Evolutionary conservation across 2,113 vertebrate species (phyloP), one percentile per base, ranked within the genome.

Genomic region (Notothenia rossii): DNA sequence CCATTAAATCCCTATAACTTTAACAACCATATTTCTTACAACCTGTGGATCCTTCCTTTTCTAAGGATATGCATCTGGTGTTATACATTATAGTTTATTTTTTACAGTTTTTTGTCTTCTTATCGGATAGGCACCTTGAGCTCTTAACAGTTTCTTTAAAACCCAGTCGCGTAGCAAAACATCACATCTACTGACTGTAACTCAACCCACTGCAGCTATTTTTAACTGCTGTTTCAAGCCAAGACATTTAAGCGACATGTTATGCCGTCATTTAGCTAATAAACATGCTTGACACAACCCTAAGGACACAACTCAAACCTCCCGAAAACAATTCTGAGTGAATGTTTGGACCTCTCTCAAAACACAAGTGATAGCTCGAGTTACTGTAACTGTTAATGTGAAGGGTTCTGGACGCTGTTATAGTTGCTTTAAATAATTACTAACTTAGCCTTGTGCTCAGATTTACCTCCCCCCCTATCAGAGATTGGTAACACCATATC

Each of bases 131-230:
- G 49, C 53, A 56, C 55, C 45, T 75, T 76, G 36, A 70, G 49
- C 63, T 69, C 60, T 67, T 15, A 76, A 51, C 40, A 83, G 67
- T 85, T 88, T 88, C 85, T 88, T 91, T 71, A 88, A 90, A 85
- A 79, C 73, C 51, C 79, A 86, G 71, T 87, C 75, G 90, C 93
- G 81, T 87, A 78, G 89, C 83, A 91, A 93, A 92, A 93, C 89
- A 92, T 91, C 86, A 77, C 89, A 91, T 93, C 77, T 79, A 91
- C 73, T 88, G 86, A 74, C 91, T 92, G 95, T 94, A 96, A 96
- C 86, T 89, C 45, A 94, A 95, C 90, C 94, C 83, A 49, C 84
- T 75, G 75, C 48, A 51, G 89, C 94, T 96, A 96, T 96, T 95
- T 96, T 91, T 96, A 93, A 94, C 91, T 86, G 54, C 75, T 87